Conservation (phyloP, 2,797 vertebrate genomes). For the Oreochromis mossambicus region DNA sequence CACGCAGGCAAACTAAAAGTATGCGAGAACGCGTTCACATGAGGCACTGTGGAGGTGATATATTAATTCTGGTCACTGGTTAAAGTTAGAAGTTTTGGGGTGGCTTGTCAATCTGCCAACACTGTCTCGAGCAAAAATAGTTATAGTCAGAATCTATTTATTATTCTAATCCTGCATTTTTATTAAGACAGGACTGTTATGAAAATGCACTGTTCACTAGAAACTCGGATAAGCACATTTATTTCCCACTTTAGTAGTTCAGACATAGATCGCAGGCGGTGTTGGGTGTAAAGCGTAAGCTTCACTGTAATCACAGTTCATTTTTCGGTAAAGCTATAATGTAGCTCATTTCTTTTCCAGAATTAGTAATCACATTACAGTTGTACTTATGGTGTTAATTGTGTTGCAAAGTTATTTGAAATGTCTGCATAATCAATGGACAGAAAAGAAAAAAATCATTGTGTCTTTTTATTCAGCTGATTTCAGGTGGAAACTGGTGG, state of each 20-base stretch:
- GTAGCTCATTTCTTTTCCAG: not conserved
- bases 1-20: not conserved
- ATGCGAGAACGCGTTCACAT: not conserved
- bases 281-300: not conserved
- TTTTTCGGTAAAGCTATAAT: not conserved
- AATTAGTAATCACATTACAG: fast-evolving
- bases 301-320: not conserved
- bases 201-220: not conserved
- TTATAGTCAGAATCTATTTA: not conserved
- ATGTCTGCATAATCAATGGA: not conserved
- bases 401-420: not conserved
- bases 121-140: not conserved
- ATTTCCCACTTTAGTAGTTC: not conserved
- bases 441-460: not conserved
- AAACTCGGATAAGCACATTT: not conserved
- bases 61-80: slow-evolving; percentile 1
- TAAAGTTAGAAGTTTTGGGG: not conserved
- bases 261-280: not conserved
- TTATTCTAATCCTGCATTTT: not conserved
- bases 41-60: not conserved
- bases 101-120: not conserved
- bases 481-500: not conserved
- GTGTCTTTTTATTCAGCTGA: not conserved
- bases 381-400: not conserved
- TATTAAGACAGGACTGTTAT: not conserved